A percentile compares a stretch with the other conserved stretches of the same genome.
phyloP scores from a whole-genome alignment of 1,140 invertebrate species.

The Drosophila hydei region DNA sequence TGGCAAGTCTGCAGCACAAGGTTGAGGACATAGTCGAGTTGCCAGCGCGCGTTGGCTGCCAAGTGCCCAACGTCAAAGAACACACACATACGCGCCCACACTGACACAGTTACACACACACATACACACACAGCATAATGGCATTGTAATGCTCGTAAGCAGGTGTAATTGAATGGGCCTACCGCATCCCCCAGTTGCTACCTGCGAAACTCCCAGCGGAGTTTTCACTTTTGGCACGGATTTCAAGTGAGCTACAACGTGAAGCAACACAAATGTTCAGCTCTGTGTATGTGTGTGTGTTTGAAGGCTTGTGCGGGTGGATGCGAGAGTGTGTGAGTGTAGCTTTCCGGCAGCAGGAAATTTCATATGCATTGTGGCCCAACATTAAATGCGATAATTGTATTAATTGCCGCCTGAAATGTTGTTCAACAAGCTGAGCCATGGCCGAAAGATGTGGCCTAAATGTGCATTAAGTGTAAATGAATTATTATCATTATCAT shows the following conservation, averaged over 20 bases:
- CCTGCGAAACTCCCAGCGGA: constrained; percentile 31
- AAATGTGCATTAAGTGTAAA: background rate
- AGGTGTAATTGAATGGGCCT: constrained; percentile 77
- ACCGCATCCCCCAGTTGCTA: constrained; percentile 5
- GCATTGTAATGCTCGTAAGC: constrained; percentile 64
- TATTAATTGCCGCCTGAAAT: constrained; percentile 67
- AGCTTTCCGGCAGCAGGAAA: constrained; percentile 46
- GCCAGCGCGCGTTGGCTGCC: constrained; percentile 20
- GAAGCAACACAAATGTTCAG: background rate
- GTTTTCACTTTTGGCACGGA: constrained; percentile 66
- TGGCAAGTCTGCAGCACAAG: constrained; percentile 63
- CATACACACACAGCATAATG: constrained; percentile 32
- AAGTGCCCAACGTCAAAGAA: constrained; percentile 24
- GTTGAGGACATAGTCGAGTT: constrained; percentile 6
- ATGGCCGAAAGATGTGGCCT: background rate
- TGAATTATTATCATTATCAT: background rate
- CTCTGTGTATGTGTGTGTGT: constrained; percentile 8
- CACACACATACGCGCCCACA: constrained; percentile 1
- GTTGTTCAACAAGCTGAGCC: constrained; percentile 16
- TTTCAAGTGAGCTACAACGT: constrained; percentile 37
- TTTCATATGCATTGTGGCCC: constrained; percentile 67
- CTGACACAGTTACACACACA: constrained; percentile 29
- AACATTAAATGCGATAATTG: constrained; percentile 74
- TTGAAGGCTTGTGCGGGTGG: constrained; percentile 18
- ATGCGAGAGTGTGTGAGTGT: constrained; percentile 22